Evolutionary conservation across 1,140 invertebrate genomes (phyloP), one percentile per base, ranked within the genome.

Genomic region (Drosophila lacertosa): DNA sequence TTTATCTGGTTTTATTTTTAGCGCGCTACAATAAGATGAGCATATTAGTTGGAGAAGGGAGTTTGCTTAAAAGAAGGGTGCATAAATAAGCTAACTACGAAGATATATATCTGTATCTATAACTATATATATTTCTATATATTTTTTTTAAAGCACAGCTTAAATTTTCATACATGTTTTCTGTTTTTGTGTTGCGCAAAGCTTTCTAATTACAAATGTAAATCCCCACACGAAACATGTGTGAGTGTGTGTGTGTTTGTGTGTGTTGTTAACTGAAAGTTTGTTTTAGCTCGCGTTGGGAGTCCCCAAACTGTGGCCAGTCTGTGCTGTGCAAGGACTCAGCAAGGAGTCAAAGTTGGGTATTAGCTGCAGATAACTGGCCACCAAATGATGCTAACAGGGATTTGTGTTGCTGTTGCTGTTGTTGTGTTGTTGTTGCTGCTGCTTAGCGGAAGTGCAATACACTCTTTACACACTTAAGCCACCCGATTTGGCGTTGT

Each of bases 151-250:
- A n/a, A n/a, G n/a, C n/a, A n/a, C n/a, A n/a, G n/a, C n/a, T n/a
- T n/a, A n/a, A n/a, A n/a, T n/a, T n/a, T n/a, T n/a, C n/a, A n/a
- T n/a, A n/a, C n/a, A n/a, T 71, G 50, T 57, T 75, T 59, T 59
- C 39, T n/a, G 37, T 58, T 74, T 45, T 54, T 57, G 53, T 89
- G 70, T 88, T 88, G 75, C 22, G 62, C 66, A 69, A 88, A 88
- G 81, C 74, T 84, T 78, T 82, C 83, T 78, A 88, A 88, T 88
- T 88, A 82, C 82, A 78, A 88, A 88, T 88, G 82, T 88, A 88
- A 88, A 89, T 88, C 82, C 82, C 77, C 62, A 67, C 33, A 62
- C 57, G 39, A 60, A 35, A n/a, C 33, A 20, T 47, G 18, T 50
- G 15, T 33, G 3, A 10, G 9, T 18, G 24, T 50, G 26, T 53